Evolutionary conservation across 1,140 invertebrate genomes (phyloP), one percentile per base, ranked within the genome.

Genomic region (Schmidtea mediterranea): DNA sequence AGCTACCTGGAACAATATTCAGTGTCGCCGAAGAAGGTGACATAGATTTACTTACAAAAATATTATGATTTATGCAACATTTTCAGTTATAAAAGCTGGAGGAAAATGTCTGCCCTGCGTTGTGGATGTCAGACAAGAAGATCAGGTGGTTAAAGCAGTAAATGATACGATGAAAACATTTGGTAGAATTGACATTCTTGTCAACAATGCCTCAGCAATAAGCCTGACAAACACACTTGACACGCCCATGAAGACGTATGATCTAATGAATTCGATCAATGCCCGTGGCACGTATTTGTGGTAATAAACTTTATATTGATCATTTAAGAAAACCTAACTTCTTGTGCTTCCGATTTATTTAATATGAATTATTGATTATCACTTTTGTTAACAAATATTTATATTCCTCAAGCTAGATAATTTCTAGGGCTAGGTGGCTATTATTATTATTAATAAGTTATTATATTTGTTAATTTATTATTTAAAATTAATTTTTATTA

Each of bases 161-260:
- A 73, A 86, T 54, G 73, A 74, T 52, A 77, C 86, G 10, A 76
- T 92, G 0, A 72, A 78, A 38, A 78, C 79, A 62, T 97, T 97
- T 70, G 89, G 89, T 43, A 83, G 84, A 2, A 90, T 95, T 58
- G 89, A 95, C 61, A 80, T 94, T 53, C 57, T 72, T 6, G 68
- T 95, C 2, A 95, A 95, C 63, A 95, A 95, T 73, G 87, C 87
- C 0, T 89, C 82, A 58, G 89, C 90, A 15, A 97, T 97, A 56
- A 79, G 76, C 18, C 69, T 97, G 18, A 87, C 84, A 0, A 72
- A 71, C 12, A 95, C 89, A 0, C 59, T 73, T 2, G 67, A 75
- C 1, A 92, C 86, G 0, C 76, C 82, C 16, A 94, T 95, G 86
- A 97, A 97, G 52, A 59, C 57, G 52, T 69, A 60, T 54, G 67